Base-by-base conservation (phyloP, 35 echinoderm and acorn worm genomes). In the Hemicentrotus pulcherrimus region DNA sequence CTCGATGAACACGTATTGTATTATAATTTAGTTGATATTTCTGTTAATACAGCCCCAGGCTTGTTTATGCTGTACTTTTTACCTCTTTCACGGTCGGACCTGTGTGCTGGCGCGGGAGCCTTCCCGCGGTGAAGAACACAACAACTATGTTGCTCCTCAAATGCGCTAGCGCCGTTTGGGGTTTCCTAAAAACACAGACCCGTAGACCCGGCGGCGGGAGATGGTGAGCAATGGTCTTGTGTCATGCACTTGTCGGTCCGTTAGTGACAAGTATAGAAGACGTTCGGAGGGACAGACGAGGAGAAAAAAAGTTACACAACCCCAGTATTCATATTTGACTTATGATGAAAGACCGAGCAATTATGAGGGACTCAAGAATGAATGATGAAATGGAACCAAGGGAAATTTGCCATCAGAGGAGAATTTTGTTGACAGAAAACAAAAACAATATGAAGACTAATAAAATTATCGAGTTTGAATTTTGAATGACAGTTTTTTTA, bases 11-110 rank as follows among this genome's bases (percentile, higher is more conserved):
- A 90, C 46, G 88, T 90, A 45, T 33, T 90, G 88, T 90, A 93
- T 93, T 58, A 93, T 47, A 93, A 50, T 93, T 93, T 93, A 93
- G 91, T 48, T 93, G 91, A 93, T 93, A 93, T 93, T 93, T 93
- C 91, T 93, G 91, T 93, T 93, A 93, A 93, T 93, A 58, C 48
- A 47, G 91, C 91, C 91, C 24, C 46, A 46, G 91, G 91, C 91
- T 93, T 93, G 91, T 93, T 93, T 93, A 93, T 50, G 28, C 91
- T 93, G 91, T 47, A 58, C 45, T 93, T 93, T 93, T 93, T 90
- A 41, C 35, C 30, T 47, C 88, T 47, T 6, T 46, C 88, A 13
- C n/a, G 32, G 88, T 35, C 88, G 12, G 32, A 5, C 31, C 31
- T 90, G 32, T 90, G 32, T 24, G 14, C 9, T 90, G 32, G 32